Conservation (phyloP, 2,113 vertebrate genomes). For the Toxostoma redivivum region DNA sequence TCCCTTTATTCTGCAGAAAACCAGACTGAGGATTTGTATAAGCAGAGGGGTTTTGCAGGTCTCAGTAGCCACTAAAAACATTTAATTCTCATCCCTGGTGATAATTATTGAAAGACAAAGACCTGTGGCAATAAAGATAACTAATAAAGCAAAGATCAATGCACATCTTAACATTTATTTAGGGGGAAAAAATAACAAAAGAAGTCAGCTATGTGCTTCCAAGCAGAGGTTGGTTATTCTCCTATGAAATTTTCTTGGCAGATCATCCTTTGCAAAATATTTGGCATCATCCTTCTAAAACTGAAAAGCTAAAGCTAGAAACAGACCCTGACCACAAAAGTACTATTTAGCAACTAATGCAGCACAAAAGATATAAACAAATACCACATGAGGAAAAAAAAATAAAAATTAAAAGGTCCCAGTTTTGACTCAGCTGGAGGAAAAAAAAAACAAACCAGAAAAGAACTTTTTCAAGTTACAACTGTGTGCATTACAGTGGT, state of each 20-base stretch:
- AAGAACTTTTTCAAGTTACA: background rate
- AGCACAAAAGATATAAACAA: conserved; percentile 12
- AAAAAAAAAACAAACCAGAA: background rate
- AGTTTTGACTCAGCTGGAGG: background rate
- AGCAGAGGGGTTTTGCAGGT: background rate
- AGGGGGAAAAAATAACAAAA: background rate
- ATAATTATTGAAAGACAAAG: background rate
- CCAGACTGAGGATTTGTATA: background rate
- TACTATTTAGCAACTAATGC: conserved; percentile 13
- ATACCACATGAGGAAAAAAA: background rate
- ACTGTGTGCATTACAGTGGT: background rate
- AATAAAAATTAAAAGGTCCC: background rate
- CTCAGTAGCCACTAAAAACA: background rate
- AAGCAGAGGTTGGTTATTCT: background rate
- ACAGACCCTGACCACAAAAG: conserved; percentile 27
- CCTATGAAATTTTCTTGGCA: background rate
- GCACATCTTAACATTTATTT: background rate
- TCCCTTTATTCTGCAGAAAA: background rate
- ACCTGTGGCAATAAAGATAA: background rate
- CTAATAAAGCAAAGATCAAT: background rate
- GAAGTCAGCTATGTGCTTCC: background rate
- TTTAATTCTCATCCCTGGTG: background rate
- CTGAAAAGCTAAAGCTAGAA: background rate
- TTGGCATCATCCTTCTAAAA: background rate
- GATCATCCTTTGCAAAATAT: background rate